Evolutionary conservation across 2,797 vertebrate genomes (phyloP), one percentile per base, ranked within the genome.

Genomic region (Sciaenops ocellatus): DNA sequence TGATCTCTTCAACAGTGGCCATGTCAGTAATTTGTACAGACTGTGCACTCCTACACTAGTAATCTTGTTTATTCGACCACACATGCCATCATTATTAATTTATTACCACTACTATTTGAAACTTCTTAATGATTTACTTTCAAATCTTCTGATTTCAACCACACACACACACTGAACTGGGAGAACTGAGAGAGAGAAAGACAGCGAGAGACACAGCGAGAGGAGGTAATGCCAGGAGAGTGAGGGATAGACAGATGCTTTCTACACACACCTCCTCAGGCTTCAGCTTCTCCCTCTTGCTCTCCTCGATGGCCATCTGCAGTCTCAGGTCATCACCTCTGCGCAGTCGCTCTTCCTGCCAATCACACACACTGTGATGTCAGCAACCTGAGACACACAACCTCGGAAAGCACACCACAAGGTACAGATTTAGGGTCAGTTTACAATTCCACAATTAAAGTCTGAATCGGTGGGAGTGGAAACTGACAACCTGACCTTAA

Each of bases 221-320:
- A 62, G 5, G 1, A 38, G 2, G 17, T 41, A 55, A 63, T 38
- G 69, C 8, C 41, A 64, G 18, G 7, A 69, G n/a, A 66, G 47
- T 38, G 28, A 57, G 3, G 41, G 38, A 15, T n/a, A 62, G 38
- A 69, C 55, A 71, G 62, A 75, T 62, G 55, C 64, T 51, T 42
- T 78, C 61, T 56, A 47, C 15, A 77, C 94, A 80, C 78, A 97
- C 97, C 95, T 98, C 97, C 86, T 98, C 97, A 61, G 94, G 80
- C 89, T 97, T 96, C 50, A 94, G 48, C 1, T 96, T 97, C 90
- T 97, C 96, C 85, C 96, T 95, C 93, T 87, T 97, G 94, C 97
- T 98, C 93, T 98, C 97, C 84, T 98, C 97, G 0, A 98, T 95
- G 79, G 97, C 97, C 97, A 98, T 98, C 93, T 98, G 97, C 79